Evolutionary conservation across 2,888 invertebrate species (phyloP).

Genomic region (Bimastos eiseni): DNA sequence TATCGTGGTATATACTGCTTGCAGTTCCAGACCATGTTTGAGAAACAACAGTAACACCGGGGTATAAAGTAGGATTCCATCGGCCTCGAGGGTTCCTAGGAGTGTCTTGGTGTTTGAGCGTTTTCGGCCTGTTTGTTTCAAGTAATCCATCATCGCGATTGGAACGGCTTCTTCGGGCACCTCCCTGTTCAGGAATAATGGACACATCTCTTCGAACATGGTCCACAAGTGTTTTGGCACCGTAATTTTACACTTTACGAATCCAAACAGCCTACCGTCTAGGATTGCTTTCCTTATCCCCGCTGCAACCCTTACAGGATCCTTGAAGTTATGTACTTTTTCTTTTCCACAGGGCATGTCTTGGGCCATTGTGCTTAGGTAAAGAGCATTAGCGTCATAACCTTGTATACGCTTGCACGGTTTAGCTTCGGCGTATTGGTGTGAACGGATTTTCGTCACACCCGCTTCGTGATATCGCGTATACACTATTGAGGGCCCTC

Average conservation of each 20-base stretch:
- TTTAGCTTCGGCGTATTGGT: no score
- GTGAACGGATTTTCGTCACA: no score
- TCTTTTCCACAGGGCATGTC: no score
- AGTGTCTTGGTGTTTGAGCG: background rate
- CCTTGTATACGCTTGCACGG: no score
- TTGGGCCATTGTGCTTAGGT: no score
- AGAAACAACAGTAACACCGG: background rate
- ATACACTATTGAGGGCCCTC: no score
- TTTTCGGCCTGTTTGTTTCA: background rate
- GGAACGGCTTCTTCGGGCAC: background rate
- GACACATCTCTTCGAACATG: background rate
- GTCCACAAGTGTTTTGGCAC: background rate
- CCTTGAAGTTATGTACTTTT: background rate
- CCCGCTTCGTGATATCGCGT: no score
- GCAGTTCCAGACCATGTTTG: background rate
- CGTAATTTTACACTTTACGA: background rate
- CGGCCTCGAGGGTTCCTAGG: background rate
- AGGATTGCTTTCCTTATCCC: background rate
- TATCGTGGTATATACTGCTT: no score
- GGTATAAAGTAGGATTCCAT: background rate
- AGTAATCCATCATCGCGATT: background rate
- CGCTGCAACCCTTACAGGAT: background rate
- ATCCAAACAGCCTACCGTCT: background rate
- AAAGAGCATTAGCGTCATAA: no score
- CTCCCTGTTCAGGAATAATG: background rate